These are phyloP conservation scores for Ibycter americanus DNA, from an alignment of 2,797 vertebrate species.

Conservation along the genomic window DNA sequence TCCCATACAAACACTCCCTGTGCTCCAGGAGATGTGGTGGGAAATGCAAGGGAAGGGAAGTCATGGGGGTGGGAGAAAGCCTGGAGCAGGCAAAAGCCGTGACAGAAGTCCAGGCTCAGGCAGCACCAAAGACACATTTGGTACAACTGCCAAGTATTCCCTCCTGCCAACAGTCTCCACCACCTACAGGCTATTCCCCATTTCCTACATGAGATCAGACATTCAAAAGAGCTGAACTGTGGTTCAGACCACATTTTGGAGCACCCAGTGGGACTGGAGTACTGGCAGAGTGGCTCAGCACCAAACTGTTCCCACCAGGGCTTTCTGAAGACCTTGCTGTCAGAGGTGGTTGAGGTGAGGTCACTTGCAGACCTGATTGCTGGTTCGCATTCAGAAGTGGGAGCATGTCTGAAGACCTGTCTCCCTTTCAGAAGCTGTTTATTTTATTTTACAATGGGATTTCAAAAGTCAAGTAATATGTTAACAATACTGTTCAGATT, in stretches of 20 bases:
- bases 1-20: not conserved
- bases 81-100: not conserved
- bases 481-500: not conserved
- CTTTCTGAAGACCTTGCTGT: not conserved
- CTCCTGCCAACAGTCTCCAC: not conserved
- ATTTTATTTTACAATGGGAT: conserved; percentile 1
- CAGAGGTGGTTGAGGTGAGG: not conserved
- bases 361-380: not conserved
- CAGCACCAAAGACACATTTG: not conserved
- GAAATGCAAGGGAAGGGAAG: not conserved
- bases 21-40: conserved; percentile 17
- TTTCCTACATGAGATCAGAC: not conserved
- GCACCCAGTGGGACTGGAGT: not conserved
- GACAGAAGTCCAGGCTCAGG: not conserved
- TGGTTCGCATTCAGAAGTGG: not conserved
- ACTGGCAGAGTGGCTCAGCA: not conserved
- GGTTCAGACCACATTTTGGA: not conserved
- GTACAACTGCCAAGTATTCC: not conserved
- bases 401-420: not conserved
- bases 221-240: not conserved
- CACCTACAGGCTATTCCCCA: not conserved
- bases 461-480: not conserved
- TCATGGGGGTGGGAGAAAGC: not conserved
- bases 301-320: not conserved
- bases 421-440: not conserved